Percentiles rank a stretch among this genome's conserved stretches.
Evolutionary conservation across 2,113 vertebrate species (phyloP).

Genomic region (Rhea pennata): DNA sequence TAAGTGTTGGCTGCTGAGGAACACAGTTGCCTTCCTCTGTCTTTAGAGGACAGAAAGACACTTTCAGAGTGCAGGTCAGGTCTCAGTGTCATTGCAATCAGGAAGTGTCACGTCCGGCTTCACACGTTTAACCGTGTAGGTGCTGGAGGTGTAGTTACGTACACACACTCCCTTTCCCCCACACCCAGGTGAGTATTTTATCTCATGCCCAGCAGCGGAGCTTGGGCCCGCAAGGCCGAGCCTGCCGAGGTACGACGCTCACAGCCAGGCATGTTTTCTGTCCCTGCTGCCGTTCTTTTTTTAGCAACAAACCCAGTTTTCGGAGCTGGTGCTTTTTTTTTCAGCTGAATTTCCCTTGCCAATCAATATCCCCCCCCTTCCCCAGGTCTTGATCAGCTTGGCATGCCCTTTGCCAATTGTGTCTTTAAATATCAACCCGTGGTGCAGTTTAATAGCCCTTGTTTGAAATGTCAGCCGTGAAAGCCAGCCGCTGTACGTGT

Average conservation of each 20-base stretch:
- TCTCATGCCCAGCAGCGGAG: background rate
- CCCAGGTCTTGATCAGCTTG: background rate
- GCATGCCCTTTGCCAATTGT: slow-evolving; percentile 56
- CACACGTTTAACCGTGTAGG: accelerated
- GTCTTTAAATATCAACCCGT: slow-evolving; percentile 51
- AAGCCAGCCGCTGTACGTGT: slow-evolving; percentile 11
- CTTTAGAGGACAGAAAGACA: background rate
- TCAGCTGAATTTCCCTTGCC: background rate
- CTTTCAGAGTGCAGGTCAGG: background rate
- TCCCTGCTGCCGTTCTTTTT: background rate
- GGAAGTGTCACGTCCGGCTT: background rate
- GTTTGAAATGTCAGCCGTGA: slow-evolving; percentile 57
- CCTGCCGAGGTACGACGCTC: background rate
- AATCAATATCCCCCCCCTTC: background rate
- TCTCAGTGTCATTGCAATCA: background rate
- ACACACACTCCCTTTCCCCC: background rate
- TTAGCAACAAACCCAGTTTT: background rate
- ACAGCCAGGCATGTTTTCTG: background rate
- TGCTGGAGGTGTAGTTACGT: background rate
- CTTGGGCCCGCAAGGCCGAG: accelerated
- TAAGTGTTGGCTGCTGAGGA: background rate
- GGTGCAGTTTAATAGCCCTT: slow-evolving; percentile 22
- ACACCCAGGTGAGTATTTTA: background rate
- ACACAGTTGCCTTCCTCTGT: background rate
- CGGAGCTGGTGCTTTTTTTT: background rate